These are phyloP conservation scores for Lophius piscatorius DNA, from an alignment of 2,113 vertebrate species.

Conservation along the genomic window DNA sequence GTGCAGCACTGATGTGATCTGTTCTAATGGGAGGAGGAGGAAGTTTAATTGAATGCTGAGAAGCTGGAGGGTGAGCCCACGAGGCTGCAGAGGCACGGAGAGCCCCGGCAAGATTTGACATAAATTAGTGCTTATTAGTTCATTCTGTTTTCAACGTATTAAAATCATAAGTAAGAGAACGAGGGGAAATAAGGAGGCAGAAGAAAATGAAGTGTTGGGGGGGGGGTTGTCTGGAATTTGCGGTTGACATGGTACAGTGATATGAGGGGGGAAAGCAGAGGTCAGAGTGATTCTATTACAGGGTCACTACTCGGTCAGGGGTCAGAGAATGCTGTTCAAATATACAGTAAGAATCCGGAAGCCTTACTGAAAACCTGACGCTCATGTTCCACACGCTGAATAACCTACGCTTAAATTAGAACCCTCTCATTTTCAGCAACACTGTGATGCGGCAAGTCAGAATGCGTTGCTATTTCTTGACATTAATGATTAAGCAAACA, in stretches of 20 bases:
- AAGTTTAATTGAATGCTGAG: slow-evolving; percentile 70
- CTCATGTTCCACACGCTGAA: too few species aligned
- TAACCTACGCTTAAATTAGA: too few species aligned
- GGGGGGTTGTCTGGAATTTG: slow-evolving; percentile 60
- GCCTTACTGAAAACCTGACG: too few species aligned
- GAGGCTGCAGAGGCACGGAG: slow-evolving; percentile 54
- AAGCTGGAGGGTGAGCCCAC: slow-evolving; percentile 67
- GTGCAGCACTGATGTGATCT: slow-evolving; percentile 71
- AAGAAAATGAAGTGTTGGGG: slow-evolving; percentile 1
- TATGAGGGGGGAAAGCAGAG: slow-evolving; percentile 55
- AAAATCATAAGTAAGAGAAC: slow-evolving; percentile 44
- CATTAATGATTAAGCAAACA: too few species aligned
- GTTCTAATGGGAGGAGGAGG: slow-evolving; percentile 67
- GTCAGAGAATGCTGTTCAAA: too few species aligned
- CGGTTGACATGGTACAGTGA: slow-evolving; percentile 62
- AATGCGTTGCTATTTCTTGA: too few species aligned
- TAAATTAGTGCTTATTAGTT: slow-evolving; percentile 75
- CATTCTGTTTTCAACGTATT: slow-evolving; percentile 60
- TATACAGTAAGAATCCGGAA: too few species aligned
- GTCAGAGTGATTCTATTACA: slow-evolving; percentile 11
- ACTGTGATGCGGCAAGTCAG: too few species aligned
- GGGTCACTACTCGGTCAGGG: slow-evolving; percentile 22
- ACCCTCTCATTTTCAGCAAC: too few species aligned
- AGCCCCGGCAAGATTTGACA: slow-evolving; percentile 57
- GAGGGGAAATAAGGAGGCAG: slow-evolving; percentile 35